Base-by-base conservation (phyloP, 30 jellyfish, hydroid and myxozoan species). In the Rhopilema esculentum region DNA sequence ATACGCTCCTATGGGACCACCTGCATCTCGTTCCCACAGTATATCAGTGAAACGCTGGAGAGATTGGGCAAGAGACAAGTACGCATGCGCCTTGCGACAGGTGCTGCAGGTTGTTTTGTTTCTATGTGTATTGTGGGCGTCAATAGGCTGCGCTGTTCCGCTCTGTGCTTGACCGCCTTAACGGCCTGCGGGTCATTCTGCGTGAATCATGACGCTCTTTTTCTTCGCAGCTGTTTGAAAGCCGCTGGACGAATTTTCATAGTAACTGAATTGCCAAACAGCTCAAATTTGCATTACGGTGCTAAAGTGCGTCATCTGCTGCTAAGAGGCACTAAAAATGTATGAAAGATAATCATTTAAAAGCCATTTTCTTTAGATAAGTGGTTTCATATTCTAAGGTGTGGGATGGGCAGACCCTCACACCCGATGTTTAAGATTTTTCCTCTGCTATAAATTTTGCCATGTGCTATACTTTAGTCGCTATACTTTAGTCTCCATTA, bases 51-150 rank as follows among this genome's bases (percentile, higher is more conserved):
- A 72, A 66, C 91, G 96, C 87, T 69, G 49, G 86, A 64, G 81
- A 52, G 84, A 72, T 70, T 62, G 86, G 80, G 89, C 65, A 29
- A 57, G 89, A 80, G 90, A 31, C 64, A 16, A 80, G 53, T 69
- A 88, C 97, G 97, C 97, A 89, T 89, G 97, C 97, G 97, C 66
- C 79, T 15, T 23, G 79, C 72, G 91, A 74, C 97, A 89, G 97
- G 97, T 89, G 97, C 85, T 72, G 89, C 97, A 79, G 97, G 97
- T 89, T 89, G 92, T 89, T 89, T 89, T 89, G 97, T 89, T 89
- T 80, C 88, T 88, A 70, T 72, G 88, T 80, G 89, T 86, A 86
- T 86, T 86, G 95, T 75, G 89, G 79, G 89, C 92, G 87, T 81
- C 91, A 78, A 88, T 88, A 70, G 96, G 86, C 82, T 88, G 82